Base-by-base conservation (phyloP, 2,888 invertebrate genomes). In the Colletes collaris region DNA sequence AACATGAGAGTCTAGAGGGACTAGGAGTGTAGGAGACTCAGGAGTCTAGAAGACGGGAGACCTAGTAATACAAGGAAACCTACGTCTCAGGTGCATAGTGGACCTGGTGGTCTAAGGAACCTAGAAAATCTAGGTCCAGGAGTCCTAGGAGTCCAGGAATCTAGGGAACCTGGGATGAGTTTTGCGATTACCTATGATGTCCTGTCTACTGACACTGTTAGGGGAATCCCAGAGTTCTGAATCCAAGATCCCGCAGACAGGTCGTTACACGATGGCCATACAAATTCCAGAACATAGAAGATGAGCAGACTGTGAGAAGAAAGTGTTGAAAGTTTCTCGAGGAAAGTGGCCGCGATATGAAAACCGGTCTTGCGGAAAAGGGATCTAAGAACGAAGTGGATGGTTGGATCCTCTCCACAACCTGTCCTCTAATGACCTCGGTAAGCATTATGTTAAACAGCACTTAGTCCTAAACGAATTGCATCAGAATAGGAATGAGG, bases 281-380 rank as follows among this genome's bases (percentile, higher is more conserved):
- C 55, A 27, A 16, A 59, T 27, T 40, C 16, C 50, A 4, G 63
- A 58, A 64, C 1, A 46, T 8, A 52, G 13, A 37, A 35, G 40
- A 66, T 66, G 72, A 66, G 58, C n/a, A 35, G 11, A 40, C 10
- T 46, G 10, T 16, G 49, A 6, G 53, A 59, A 66, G 50, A 67
- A 65, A 49, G 63, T 68, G 68, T 49, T 13, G 27, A 13, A 35
- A 60, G 53, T 71, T 53, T 60, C 19, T n/a, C 27, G 55, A 27
- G 56, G 60, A 58, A 75, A 76, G 67, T 75, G 56, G 16, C 44
- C 65, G n/a, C 53, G 13, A 59, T 59, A 46, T 10, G 44, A 64
- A 16, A 53, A 68, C 68, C 40, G 60, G 60, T 68, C 8, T 16
- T 16, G 10, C 10, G 6, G 11, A 13, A 8, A 8, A 27, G 7